Evolutionary conservation across 2,888 invertebrate species (phyloP).

Genomic region (Merodon equestris): DNA sequence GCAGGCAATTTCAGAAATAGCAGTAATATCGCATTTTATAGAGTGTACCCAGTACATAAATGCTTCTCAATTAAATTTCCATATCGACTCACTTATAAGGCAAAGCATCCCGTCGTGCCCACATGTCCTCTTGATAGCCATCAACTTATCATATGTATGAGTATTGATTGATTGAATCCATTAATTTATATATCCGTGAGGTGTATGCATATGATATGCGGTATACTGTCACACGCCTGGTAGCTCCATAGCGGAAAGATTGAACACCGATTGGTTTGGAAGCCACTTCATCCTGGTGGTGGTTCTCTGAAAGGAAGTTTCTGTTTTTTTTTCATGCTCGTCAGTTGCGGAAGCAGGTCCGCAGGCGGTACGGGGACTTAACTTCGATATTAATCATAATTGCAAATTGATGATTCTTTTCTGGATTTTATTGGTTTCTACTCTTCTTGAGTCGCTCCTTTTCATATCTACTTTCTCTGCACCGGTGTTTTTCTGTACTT

Average conservation of each 20-base stretch:
- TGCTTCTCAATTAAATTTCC: conserved; percentile 17
- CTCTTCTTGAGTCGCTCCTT: conserved; percentile 1
- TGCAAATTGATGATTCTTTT: conserved; percentile 62
- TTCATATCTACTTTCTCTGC: too few species aligned
- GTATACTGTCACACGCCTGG: conserved; percentile 1
- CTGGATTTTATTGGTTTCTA: conserved; percentile 60
- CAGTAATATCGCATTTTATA: conserved; percentile 6
- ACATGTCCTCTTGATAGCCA: conserved; percentile 40
- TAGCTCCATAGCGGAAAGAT: neutral
- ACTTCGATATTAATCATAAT: conserved; percentile 56
- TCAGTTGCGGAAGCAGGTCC: neutral
- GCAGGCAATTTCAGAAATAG: conserved; percentile 15
- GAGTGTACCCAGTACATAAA: conserved; percentile 1
- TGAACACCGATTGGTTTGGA: too few species aligned
- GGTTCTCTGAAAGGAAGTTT: neutral
- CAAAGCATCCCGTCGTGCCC: neutral
- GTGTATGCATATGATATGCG: too few species aligned
- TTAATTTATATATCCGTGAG: conserved; percentile 19
- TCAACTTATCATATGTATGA: conserved; percentile 59
- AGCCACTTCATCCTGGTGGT: too few species aligned
- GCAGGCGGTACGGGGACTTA: conserved; percentile 1
- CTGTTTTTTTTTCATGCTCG: neutral
- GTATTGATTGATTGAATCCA: conserved; percentile 62
- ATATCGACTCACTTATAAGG: conserved; percentile 17
- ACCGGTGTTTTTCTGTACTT: too few species aligned